phyloP scores from a whole-genome alignment of 2,888 invertebrate species.

The Hedya salicella region DNA sequence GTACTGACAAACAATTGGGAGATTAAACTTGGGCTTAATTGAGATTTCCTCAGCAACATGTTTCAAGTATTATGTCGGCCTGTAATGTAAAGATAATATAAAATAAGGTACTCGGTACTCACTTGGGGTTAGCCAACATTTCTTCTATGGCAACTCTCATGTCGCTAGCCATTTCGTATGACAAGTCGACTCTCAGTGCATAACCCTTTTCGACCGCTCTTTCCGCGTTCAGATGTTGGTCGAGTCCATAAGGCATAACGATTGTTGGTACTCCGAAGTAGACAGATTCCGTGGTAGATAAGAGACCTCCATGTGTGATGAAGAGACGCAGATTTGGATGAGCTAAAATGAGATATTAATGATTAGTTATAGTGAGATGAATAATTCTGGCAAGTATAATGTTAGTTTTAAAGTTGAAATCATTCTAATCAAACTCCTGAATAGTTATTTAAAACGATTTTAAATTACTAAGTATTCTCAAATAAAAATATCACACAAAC shows the following conservation, averaged over 20 bases:
- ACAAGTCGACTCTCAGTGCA: slow-evolving; percentile 34
- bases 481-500: not conserved
- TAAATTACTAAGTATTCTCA: not conserved
- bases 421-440: no score
- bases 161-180: slow-evolving; percentile 30
- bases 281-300: slow-evolving; percentile 40
- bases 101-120: not conserved
- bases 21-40: no score
- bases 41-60: no score
- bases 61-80: no score
- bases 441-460: no score
- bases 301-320: slow-evolving; percentile 43
- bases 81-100: no score
- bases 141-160: slow-evolving; percentile 33
- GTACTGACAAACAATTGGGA: no score
- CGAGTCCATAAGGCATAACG: slow-evolving; percentile 40
- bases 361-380: no score
- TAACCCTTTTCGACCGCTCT: slow-evolving; percentile 42
- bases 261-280: slow-evolving; percentile 43
- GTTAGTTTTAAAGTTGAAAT: no score
- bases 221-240: slow-evolving; percentile 41
- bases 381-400: no score
- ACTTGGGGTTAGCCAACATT: slow-evolving; percentile 28
- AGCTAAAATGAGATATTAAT: slow-evolving; percentile 32
- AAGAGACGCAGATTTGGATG: slow-evolving; percentile 42